Evolutionary conservation across 2,888 invertebrate species (phyloP), one percentile per base, ranked within the genome.

Genomic region (Drosophila kambysellisi): DNA sequence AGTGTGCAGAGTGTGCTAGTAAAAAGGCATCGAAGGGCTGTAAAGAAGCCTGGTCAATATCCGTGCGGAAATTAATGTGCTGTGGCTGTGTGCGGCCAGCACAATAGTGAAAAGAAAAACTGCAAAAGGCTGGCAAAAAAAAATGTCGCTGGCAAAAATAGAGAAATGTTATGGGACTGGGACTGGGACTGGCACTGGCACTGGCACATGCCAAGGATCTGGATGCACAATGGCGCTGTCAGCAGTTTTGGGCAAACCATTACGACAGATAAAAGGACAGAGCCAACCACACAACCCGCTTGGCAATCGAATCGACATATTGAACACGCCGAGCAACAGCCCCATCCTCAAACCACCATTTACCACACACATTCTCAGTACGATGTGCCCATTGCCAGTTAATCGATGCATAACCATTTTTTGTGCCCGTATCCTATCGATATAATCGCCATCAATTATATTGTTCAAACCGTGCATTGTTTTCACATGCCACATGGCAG

Each of bases 31-130:
- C 62, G 74, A 67, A 72, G 68, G 68, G 66, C 70, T 64, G 72
- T 66, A 76, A 82, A 81, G 74, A 67, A 69, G 75, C 67, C 76
- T 59, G 82, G 90, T 83, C 85, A 86, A 86, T 86, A 90, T 86
- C 90, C 90, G 78, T 72, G 67, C 90, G 90, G 85, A 86, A 86
- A 86, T 86, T 88, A 90, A 88, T 88, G 90, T 86, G 76, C 87
- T 83, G 83, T 81, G 83, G 78, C 81, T 77, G 60, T 57, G 67
- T 71, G 66, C 48, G 57, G 41, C 58, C 56, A 67, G 65, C 46
- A 72, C 68, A 79, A 67, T 66, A 37, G 53, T 33, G 8, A 50
- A 29, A 63, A 73, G 54, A 64, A 69, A 56, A 41, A 37, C 20
- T 30, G 25, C 33, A 33, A 41, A 39, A 17, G 37, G 63, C 60